Evolutionary conservation across 2,797 vertebrate species (phyloP).

Genomic region (Semaprochilodus insignis): DNA sequence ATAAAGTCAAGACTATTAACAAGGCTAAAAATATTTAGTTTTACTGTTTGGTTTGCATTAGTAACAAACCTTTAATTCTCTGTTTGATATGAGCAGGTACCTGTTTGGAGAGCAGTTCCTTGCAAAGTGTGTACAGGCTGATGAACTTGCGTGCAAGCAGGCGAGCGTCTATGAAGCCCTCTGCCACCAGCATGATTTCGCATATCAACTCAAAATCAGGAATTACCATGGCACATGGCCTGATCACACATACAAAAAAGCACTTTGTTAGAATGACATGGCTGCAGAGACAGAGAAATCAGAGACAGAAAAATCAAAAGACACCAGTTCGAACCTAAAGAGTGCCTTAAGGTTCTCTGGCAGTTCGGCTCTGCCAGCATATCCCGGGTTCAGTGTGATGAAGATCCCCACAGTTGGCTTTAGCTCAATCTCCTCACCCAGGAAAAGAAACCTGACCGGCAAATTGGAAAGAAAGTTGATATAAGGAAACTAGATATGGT

Average conservation of each 20-base stretch:
- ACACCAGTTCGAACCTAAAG: constrained; percentile 72
- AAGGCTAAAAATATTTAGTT: not conserved
- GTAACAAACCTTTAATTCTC: not conserved
- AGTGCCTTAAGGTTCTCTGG: constrained; percentile 84
- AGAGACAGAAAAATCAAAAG: not conserved
- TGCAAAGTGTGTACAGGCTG: constrained; percentile 82
- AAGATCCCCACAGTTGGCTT: constrained; percentile 83
- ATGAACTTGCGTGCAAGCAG: constrained; percentile 84
- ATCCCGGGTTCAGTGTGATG: constrained; percentile 83
- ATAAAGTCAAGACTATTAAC: not conserved
- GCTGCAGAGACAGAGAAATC: not conserved
- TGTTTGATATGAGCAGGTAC: constrained; percentile 55
- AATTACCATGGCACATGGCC: constrained; percentile 77
- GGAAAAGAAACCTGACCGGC: constrained; percentile 79
- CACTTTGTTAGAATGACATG: not conserved
- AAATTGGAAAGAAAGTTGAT: not conserved
- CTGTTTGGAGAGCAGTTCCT: constrained; percentile 83
- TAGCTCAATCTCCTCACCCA: constrained; percentile 80
- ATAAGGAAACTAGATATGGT: not conserved
- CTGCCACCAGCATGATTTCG: constrained; percentile 83
- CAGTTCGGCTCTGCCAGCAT: constrained; percentile 81
- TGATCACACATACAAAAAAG: constrained; percentile 5
- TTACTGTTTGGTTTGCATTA: not conserved
- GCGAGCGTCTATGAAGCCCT: constrained; percentile 83
- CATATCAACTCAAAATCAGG: constrained; percentile 85